Evolutionary conservation across 2,888 invertebrate species (phyloP).

Genomic region (Pristionchus japonicus): DNA sequence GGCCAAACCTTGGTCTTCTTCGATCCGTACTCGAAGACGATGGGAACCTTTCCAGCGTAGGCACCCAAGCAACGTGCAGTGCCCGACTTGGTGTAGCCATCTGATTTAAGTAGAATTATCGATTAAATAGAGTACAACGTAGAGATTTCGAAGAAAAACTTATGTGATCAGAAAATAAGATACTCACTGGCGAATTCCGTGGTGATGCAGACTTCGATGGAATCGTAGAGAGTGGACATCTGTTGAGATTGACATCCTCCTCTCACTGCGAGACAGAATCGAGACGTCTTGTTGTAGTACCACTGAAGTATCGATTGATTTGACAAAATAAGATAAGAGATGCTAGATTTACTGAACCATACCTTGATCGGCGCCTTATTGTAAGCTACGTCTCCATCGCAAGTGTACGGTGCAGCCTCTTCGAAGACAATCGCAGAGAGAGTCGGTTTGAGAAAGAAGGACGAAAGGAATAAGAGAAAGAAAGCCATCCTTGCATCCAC

Average conservation of each 20-base stretch:
- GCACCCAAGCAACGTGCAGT: neutral
- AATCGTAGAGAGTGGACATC: neutral
- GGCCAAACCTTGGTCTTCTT: neutral
- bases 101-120: neutral
- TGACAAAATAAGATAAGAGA: neutral
- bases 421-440: constrained; percentile 3
- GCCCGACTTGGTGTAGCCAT: neutral
- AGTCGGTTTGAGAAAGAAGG: constrained; percentile 15
- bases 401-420: neutral
- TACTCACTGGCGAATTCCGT: neutral
- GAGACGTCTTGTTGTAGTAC: constrained; percentile 19
- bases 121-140: neutral
- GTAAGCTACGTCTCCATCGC: neutral
- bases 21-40: neutral
- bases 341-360: neutral
- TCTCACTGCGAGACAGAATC: neutral
- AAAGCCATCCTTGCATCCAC: neutral
- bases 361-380: constrained; percentile 33
- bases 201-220: constrained; percentile 21
- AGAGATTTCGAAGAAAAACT: too few species aligned
- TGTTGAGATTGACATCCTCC: constrained; percentile 5
- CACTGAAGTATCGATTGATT: neutral
- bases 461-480: constrained; percentile 23
- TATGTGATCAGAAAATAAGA: neutral
- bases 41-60: neutral